Conservation (phyloP, 2,888 invertebrate genomes). For the Gastracanthus pulcherrimus region DNA sequence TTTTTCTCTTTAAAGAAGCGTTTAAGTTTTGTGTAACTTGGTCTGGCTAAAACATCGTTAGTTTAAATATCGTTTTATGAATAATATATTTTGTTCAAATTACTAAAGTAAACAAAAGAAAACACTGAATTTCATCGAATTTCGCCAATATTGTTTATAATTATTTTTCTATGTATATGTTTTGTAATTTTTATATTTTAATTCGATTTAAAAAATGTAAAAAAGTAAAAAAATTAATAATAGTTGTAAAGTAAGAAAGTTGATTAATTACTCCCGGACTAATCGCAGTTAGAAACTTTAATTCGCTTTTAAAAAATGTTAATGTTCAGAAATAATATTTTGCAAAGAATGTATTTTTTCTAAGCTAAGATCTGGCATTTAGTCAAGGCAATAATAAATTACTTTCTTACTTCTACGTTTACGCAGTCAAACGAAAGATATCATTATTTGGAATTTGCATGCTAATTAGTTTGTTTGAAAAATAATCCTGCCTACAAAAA, state of each 20-base stretch:
- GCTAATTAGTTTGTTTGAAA: neutral
- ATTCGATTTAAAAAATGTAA: neutral
- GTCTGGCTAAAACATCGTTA: neutral
- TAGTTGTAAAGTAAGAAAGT: neutral
- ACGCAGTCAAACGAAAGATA: neutral
- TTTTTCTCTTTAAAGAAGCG: neutral
- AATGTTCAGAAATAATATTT: neutral
- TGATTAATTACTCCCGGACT: neutral
- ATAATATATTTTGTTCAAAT: no score
- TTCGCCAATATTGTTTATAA: neutral
- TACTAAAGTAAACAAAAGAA: no score
- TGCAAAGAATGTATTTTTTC: no score
- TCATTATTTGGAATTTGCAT: neutral
- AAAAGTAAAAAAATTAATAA: neutral
- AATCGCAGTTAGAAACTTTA: neutral
- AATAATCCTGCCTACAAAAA: slow-evolving; percentile 20
- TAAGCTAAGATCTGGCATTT: no score
- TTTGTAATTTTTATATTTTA: neutral
- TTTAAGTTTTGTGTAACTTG: neutral
- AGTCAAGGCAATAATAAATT: no score
- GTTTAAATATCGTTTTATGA: no score
- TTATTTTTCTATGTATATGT: neutral
- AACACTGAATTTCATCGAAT: neutral
- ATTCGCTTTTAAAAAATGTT: neutral
- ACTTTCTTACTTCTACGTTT: no score